These are phyloP conservation scores for Myotis vivesi DNA, from an alignment of 2,797 vertebrate species.

Conservation along the genomic window DNA sequence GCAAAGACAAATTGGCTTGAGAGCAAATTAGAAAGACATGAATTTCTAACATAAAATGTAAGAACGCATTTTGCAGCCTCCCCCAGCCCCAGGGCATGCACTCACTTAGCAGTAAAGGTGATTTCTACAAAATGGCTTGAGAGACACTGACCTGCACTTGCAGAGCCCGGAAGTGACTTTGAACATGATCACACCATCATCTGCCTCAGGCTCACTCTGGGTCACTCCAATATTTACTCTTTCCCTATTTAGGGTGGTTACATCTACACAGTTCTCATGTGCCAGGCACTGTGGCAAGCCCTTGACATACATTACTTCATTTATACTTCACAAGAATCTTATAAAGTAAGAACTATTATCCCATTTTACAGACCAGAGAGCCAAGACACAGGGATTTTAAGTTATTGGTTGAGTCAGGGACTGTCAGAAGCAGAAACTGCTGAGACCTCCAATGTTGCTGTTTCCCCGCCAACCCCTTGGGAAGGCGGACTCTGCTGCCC, in stretches of 20 bases:
- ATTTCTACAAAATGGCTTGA: background rate
- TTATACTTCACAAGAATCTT: background rate
- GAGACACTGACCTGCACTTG: background rate
- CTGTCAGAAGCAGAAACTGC: background rate
- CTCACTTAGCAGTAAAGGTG: background rate
- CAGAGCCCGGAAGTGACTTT: background rate
- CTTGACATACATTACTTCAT: background rate
- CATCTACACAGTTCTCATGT: background rate
- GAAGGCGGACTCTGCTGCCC: background rate
- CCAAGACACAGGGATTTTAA: background rate
- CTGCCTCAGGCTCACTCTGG: background rate
- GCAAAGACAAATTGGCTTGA: constrained; percentile 1
- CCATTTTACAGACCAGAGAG: constrained; percentile 11
- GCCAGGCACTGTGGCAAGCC: background rate
- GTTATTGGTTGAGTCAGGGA: background rate
- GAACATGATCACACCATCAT: fast-evolving
- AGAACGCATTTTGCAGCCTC: background rate
- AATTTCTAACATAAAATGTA: background rate
- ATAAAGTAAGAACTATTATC: background rate
- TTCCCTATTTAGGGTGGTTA: background rate
- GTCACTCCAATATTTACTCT: too few relatives aligned
- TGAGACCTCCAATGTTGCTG: fast-evolving
- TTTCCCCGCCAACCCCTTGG: background rate
- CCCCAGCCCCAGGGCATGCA: background rate
- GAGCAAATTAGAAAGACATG: background rate